phyloP scores from a whole-genome alignment of 2,888 invertebrate genomes.

The Liposcelis brunnea region DNA sequence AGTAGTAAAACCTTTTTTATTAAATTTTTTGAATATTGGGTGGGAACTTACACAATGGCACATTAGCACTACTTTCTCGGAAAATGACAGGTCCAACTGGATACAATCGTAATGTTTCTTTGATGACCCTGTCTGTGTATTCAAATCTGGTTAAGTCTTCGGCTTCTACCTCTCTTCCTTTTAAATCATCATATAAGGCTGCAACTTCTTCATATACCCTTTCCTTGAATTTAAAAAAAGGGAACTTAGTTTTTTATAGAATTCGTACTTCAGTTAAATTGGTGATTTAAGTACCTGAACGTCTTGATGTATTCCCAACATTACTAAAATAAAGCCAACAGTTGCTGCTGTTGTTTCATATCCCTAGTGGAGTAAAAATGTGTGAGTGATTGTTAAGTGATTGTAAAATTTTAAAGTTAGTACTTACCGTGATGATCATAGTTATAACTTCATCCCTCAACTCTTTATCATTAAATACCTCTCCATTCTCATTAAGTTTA shows the following conservation, averaged over 20 bases:
- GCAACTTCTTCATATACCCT: slow-evolving; percentile 2
- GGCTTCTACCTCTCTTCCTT: not conserved
- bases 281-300: slow-evolving; percentile 41
- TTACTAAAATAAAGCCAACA: slow-evolving; percentile 55
- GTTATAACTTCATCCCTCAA: slow-evolving; percentile 2
- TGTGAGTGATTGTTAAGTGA: not conserved
- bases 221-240: not conserved
- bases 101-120: slow-evolving; percentile 59
- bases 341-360: slow-evolving; percentile 67
- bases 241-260: not conserved
- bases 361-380: slow-evolving; percentile 29
- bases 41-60: slow-evolving; percentile 39
- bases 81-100: slow-evolving; percentile 66
- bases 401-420: not conserved
- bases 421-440: slow-evolving; percentile 4
- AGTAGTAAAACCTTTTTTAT: not conserved
- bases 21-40: not conserved
- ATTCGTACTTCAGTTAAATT: not conserved
- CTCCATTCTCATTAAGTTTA: slow-evolving; percentile 1
- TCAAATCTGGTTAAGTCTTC: slow-evolving; percentile 26
- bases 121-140: slow-evolving; percentile 56
- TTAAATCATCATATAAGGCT: not conserved
- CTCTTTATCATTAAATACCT: slow-evolving; percentile 1
- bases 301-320: slow-evolving; percentile 54
- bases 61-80: slow-evolving; percentile 47